Evolutionary conservation across 2,888 invertebrate genomes (phyloP).

Genomic region (Miltochrista miniata): DNA sequence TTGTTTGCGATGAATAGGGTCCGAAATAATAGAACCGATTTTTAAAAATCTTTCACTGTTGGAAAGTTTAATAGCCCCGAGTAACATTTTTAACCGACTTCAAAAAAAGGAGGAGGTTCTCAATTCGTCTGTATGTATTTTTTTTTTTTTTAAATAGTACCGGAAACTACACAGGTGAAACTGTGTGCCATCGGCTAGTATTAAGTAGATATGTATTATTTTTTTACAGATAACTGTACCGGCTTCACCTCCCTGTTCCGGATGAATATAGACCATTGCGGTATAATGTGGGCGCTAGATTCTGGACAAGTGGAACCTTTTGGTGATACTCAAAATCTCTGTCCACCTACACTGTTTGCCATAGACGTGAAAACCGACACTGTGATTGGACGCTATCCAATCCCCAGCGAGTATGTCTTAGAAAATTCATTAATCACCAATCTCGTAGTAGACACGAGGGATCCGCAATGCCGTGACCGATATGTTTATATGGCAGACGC

Average conservation of each 20-base stretch:
- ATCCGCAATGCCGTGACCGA: conserved; percentile 84
- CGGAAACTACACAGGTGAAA: too few relatives aligned
- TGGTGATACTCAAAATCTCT: conserved; percentile 85
- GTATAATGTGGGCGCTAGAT: conserved; percentile 91
- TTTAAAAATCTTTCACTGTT: too few relatives aligned
- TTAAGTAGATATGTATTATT: too few relatives aligned
- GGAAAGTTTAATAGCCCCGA: too few relatives aligned
- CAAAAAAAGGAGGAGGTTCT: too few relatives aligned
- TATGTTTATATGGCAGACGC: conserved; percentile 88
- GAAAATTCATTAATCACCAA: conserved; percentile 88
- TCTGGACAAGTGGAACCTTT: conserved; percentile 90
- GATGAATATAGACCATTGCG: conserved; percentile 90
- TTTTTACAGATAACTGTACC: conserved; percentile 72
- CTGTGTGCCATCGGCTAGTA: too few relatives aligned
- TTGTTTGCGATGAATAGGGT: too few relatives aligned
- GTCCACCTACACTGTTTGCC: conserved; percentile 89
- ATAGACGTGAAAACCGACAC: conserved; percentile 88
- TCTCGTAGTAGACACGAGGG: conserved; percentile 86
- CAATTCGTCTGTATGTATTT: too few relatives aligned
- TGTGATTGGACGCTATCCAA: conserved; percentile 84
- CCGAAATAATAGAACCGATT: too few relatives aligned
- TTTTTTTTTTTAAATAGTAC: too few relatives aligned
- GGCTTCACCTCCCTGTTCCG: conserved; percentile 91
- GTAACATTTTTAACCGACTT: too few relatives aligned
- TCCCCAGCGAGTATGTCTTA: conserved; percentile 87